Evolutionary conservation across 2,113 vertebrate genomes (phyloP).

Genomic region (Petroica traversi): DNA sequence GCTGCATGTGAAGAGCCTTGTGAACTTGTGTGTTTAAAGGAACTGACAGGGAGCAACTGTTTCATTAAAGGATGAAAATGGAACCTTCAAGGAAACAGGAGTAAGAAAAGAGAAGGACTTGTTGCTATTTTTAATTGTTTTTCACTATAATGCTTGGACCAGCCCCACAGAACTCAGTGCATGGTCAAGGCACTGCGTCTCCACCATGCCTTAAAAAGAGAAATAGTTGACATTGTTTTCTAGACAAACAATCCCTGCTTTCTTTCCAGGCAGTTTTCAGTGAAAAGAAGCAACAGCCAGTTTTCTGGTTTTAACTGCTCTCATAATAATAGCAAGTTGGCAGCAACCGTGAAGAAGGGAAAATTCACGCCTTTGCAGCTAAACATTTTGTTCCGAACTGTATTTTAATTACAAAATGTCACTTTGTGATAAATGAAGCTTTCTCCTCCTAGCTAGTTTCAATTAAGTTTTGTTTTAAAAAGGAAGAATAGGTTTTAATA

Average conservation of each 20-base stretch:
- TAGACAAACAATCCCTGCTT: neutral
- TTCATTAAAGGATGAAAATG: neutral
- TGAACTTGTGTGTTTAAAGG: neutral
- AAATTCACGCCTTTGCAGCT: conserved; percentile 1
- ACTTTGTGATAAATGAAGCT: conserved; percentile 16
- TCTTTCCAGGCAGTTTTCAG: neutral
- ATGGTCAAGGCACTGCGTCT: fast-evolving
- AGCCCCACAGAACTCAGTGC: neutral
- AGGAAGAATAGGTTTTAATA: conserved; percentile 27
- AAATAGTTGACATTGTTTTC: neutral
- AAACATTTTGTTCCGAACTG: conserved; percentile 34
- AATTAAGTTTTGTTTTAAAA: conserved; percentile 24
- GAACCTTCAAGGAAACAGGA: neutral
- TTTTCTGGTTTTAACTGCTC: neutral
- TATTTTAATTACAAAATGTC: conserved; percentile 45
- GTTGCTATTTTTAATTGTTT: neutral
- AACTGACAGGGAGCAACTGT: neutral
- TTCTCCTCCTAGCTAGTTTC: neutral
- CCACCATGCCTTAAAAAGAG: neutral
- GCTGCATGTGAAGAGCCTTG: neutral
- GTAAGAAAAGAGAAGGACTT: neutral
- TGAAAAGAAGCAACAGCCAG: neutral
- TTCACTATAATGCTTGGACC: fast-evolving
- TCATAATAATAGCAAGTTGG: neutral
- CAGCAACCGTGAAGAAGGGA: neutral